phyloP scores from a whole-genome alignment of 2,113 vertebrate genomes.

The Stomatorhinus ivindoensis region DNA sequence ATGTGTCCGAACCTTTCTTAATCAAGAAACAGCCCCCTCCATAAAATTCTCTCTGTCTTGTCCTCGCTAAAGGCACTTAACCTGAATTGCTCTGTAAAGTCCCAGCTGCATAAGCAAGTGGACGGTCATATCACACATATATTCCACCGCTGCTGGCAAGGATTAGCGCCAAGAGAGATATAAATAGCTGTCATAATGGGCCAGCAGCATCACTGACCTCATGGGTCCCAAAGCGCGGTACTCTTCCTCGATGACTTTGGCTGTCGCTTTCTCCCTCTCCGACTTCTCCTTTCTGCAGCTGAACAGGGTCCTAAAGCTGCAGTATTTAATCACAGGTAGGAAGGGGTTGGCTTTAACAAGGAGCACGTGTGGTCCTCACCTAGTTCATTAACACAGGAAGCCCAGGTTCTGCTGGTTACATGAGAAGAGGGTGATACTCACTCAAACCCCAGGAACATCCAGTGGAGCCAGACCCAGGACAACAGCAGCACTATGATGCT shows the following conservation, averaged over 20 bases:
- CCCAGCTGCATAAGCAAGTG: neutral
- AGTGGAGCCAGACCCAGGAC: constrained; percentile 83
- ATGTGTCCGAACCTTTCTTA: too few relatives aligned
- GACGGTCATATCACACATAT: too few relatives aligned
- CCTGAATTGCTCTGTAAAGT: neutral
- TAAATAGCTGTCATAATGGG: neutral
- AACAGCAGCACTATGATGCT: constrained; percentile 66
- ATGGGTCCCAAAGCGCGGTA: constrained; percentile 70
- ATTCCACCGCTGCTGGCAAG: neutral
- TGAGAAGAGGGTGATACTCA: constrained; percentile 55
- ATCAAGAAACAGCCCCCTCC: neutral
- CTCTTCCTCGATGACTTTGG: constrained; percentile 63
- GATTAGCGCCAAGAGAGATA: neutral
- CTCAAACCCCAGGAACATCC: constrained; percentile 82
- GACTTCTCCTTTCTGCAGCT: constrained; percentile 55
- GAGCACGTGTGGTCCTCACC: neutral
- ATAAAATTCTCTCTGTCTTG: neutral
- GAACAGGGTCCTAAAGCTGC: constrained; percentile 68
- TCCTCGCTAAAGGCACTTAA: neutral
- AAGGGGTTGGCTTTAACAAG: constrained; percentile 1
- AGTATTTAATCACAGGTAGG: constrained; percentile 14
- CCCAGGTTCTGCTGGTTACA: too few relatives aligned
- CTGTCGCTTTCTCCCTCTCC: constrained; percentile 60
- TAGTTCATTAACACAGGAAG: neutral
- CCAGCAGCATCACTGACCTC: constrained; percentile 48